Base-by-base conservation (phyloP, 2,888 invertebrate species). In the Mythimna pallens region DNA sequence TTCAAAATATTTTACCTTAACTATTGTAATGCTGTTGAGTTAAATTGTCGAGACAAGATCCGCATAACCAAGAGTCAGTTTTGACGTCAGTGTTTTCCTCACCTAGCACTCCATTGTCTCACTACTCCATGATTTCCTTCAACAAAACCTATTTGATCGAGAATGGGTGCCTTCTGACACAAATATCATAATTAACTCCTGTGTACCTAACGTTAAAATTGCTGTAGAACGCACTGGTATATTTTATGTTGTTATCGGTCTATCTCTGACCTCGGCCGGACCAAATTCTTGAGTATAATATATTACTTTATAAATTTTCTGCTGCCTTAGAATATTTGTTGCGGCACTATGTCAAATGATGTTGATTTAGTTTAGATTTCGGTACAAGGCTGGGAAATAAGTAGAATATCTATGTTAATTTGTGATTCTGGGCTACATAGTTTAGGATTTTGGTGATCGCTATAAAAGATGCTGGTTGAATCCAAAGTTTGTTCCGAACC, bases 261-360 rank as follows among this genome's bases (percentile, higher is more conserved):
- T 82, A 86, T 86, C 86, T 84, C 30, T 83, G 85, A 84, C 85
- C 84, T 86, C 86, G 86, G 36, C 47, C 54, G 76, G 52, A 73
- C 75, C 52, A 78, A 84, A 84, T 84, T 80, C 82, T 86, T 82
- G 65, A 34, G 54, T 73, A 36, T 71, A 73, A 76, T 72, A 25
- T 73, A 74, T 80, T 76, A 82, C 68, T 83, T 78, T 84, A 75
- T 66, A 66, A 5, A 67, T 69, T 70, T 72, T 76, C 65, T 62
- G 70, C 55, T 64, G 54, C 14, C 20, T 64, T 74, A 55, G 54
- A 65, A 68, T 80, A 80, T 80, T 65, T 71, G 70, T 71, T 72
- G 55, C 63, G 43, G 75, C 71, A 72, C 76, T 68, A 74, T 79
- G 80, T 79, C 64, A 74, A 70, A 77, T 72, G 78, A 82, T 77